These are phyloP conservation scores for Notarius lentiginosus DNA, from an alignment of 2,113 vertebrate species.

Conservation along the genomic window DNA sequence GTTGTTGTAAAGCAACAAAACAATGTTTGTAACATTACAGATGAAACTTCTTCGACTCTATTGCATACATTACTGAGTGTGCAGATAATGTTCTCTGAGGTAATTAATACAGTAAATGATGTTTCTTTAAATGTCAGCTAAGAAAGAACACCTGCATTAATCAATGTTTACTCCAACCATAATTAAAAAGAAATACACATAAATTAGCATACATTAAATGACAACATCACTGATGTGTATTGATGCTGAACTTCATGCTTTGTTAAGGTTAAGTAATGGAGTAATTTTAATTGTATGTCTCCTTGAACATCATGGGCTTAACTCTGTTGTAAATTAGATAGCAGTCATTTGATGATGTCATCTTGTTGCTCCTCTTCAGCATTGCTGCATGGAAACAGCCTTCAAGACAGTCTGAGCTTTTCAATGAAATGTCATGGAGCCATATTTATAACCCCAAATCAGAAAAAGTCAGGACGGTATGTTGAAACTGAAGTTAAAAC, in stretches of 20 bases:
- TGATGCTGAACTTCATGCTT: background rate
- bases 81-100: background rate
- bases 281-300: background rate
- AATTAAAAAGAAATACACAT: background rate
- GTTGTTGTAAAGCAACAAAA: background rate
- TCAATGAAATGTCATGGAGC: too few species aligned
- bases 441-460: background rate
- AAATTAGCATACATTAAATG: constrained; percentile 5
- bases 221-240: background rate
- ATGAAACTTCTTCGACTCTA: background rate
- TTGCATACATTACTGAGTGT: background rate
- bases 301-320: too few species aligned
- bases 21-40: background rate
- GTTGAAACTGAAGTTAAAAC: too few species aligned
- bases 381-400: background rate
- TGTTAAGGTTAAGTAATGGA: background rate
- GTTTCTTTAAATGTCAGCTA: background rate
- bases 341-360: background rate
- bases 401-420: background rate
- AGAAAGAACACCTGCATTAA: constrained; percentile 4
- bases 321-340: background rate
- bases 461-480: too few species aligned
- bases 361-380: background rate
- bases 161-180: constrained; percentile 10
- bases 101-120: background rate